A percentile compares a stretch with the other conserved stretches of the same genome.
These are phyloP conservation scores for Myrmecobius fasciatus DNA, from an alignment of 2,113 vertebrate genomes.

Conservation along the genomic window DNA sequence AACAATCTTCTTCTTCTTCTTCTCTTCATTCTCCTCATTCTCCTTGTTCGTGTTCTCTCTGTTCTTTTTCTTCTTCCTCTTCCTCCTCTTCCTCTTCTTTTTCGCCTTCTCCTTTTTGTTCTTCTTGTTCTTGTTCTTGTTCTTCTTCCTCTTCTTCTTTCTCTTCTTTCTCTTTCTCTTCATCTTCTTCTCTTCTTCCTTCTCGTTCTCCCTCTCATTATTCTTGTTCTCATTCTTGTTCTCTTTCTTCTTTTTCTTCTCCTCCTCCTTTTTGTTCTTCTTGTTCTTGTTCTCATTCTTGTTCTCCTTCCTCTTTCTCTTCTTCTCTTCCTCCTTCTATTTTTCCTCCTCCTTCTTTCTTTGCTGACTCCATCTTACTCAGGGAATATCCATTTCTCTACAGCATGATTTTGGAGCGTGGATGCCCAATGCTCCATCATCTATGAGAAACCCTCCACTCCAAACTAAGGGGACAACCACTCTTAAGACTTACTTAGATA, in stretches of 20 bases:
- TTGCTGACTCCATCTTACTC: not conserved
- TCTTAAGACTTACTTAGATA: constrained; percentile 82
- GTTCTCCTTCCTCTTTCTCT: not conserved
- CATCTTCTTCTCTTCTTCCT: too few relatives aligned
- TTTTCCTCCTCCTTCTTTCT: not conserved
- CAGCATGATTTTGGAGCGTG: constrained; percentile 88
- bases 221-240: too few relatives aligned
- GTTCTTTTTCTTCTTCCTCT: not conserved
- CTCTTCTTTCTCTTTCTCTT: too few relatives aligned
- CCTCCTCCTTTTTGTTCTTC: too few relatives aligned
- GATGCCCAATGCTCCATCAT: constrained; percentile 87
- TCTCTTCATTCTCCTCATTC: too few relatives aligned
- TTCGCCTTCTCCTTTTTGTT: not conserved
- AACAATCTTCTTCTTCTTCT: not conserved
- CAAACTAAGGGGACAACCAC: constrained; percentile 83
- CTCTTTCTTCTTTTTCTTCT: too few relatives aligned
- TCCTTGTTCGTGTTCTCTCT: too few relatives aligned
- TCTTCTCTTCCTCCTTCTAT: not conserved
- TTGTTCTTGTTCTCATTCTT: too few relatives aligned
- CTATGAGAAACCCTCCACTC: constrained; percentile 86
- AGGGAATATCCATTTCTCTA: constrained; percentile 36
- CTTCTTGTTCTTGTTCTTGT: not conserved
- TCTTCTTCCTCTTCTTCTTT: too few relatives aligned
- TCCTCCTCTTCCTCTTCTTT: not conserved
- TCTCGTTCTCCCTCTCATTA: too few relatives aligned